Evolutionary conservation across 2,888 invertebrate genomes (phyloP).

Genomic region (Biston betularia): DNA sequence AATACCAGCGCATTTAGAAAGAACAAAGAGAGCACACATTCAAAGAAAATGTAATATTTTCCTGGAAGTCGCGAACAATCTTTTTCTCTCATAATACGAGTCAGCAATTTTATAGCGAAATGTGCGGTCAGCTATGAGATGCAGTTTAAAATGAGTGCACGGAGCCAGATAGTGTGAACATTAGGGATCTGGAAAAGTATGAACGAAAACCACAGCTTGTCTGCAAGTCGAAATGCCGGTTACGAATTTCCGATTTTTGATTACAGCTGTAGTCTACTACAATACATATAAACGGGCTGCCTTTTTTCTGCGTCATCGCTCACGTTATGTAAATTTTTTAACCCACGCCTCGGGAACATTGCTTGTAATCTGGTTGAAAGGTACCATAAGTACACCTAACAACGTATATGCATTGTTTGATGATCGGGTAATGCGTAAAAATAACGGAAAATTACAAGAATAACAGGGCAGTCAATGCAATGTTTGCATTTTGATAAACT

Average conservation of each 20-base stretch:
- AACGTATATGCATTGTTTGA: no score
- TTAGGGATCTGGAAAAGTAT: neutral
- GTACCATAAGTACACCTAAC: no score
- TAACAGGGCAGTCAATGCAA: no score
- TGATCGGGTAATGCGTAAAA: no score
- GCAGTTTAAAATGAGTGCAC: slow-evolving; percentile 10
- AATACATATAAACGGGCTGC: no score
- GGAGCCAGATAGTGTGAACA: neutral
- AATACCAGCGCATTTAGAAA: slow-evolving; percentile 1
- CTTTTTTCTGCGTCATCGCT: no score
- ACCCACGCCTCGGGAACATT: no score
- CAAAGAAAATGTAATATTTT: slow-evolving; percentile 4
- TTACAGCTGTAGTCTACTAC: neutral
- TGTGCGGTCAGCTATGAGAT: neutral
- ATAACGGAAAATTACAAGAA: no score
- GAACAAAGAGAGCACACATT: slow-evolving; percentile 16
- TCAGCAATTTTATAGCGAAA: slow-evolving; percentile 11
- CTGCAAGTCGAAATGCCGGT: neutral
- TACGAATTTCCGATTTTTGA: no score
- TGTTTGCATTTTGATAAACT: no score
- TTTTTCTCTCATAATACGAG: neutral
- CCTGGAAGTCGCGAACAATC: slow-evolving; percentile 12
- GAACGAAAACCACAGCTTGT: neutral
- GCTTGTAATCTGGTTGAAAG: no score
- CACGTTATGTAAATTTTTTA: no score